Percentiles rank a stretch among this genome's conserved stretches.
Evolutionary conservation across 2,888 invertebrate species (phyloP).

Genomic region (Melinaea menophilus): DNA sequence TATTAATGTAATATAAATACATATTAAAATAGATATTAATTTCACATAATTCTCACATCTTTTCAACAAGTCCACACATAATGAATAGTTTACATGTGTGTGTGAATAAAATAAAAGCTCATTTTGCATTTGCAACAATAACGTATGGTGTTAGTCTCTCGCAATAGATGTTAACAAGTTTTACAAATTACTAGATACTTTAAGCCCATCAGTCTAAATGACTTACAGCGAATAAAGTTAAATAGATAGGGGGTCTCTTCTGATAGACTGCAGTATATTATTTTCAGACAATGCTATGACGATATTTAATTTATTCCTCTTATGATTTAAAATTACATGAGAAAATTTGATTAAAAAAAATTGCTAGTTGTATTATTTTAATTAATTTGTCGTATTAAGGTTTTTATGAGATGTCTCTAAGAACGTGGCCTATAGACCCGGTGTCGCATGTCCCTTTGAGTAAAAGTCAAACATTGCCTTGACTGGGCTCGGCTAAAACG

Average conservation of each 20-base stretch:
- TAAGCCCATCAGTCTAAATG: conserved; percentile 38
- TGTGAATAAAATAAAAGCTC: conserved; percentile 27
- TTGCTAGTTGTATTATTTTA: neutral
- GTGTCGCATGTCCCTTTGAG: conserved; percentile 39
- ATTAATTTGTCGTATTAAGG: neutral
- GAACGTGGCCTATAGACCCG: conserved; percentile 30
- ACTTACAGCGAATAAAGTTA: conserved; percentile 45
- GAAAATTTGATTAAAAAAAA: neutral
- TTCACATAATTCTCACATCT: conserved; percentile 8
- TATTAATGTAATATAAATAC: conserved; percentile 18
- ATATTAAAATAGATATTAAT: conserved; percentile 14
- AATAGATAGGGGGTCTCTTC: conserved; percentile 35
- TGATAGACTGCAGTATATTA: conserved; percentile 21
- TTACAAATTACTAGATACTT: conserved; percentile 45
- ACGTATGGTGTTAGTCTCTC: conserved; percentile 43
- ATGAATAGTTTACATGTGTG: conserved; percentile 20
- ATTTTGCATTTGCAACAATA: conserved; percentile 35
- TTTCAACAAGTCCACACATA: conserved; percentile 16
- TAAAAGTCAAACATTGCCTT: conserved; percentile 38
- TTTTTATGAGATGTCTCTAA: conserved; percentile 24
- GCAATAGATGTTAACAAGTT: conserved; percentile 45
- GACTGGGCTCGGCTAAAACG: conserved; percentile 33
- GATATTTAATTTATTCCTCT: neutral
- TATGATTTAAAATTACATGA: neutral
- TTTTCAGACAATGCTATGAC: neutral